phyloP scores from a whole-genome alignment of 2,888 invertebrate species.

The Spialia ferax region DNA sequence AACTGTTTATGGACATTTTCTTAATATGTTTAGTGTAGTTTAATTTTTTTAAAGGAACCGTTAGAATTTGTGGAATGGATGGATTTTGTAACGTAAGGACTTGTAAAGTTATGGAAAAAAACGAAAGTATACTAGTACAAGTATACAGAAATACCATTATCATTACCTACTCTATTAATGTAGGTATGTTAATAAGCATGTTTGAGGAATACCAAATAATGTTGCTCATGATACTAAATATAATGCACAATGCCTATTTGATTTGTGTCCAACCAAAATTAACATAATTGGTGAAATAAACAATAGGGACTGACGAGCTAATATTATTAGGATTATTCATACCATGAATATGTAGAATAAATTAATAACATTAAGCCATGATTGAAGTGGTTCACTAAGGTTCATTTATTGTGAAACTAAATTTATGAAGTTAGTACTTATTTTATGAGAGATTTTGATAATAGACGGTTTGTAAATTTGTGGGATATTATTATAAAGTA shows the following conservation, averaged over 20 bases:
- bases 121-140: too few relatives aligned
- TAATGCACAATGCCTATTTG: constrained; percentile 21
- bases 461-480: too few relatives aligned
- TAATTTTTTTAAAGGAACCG: too few relatives aligned
- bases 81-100: too few relatives aligned
- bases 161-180: too few relatives aligned
- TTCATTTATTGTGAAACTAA: neutral
- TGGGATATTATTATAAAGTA: too few relatives aligned
- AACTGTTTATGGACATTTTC: neutral
- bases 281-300: constrained; percentile 33
- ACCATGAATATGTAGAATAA: constrained; percentile 12
- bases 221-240: constrained; percentile 20
- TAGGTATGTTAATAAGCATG: neutral
- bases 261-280: constrained; percentile 36
- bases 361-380: neutral
- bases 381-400: neutral
- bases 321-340: constrained; percentile 31
- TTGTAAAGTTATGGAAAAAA: too few relatives aligned
- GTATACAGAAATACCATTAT: neutral
- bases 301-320: constrained; percentile 16
- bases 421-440: too few relatives aligned
- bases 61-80: too few relatives aligned
- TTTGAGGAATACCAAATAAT: constrained; percentile 16
- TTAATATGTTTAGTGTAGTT: too few relatives aligned
- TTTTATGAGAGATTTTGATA: too few relatives aligned